These are phyloP conservation scores for Chrysomallon squamiferum DNA, from an alignment of 1,140 invertebrate genomes.

Conservation along the genomic window DNA sequence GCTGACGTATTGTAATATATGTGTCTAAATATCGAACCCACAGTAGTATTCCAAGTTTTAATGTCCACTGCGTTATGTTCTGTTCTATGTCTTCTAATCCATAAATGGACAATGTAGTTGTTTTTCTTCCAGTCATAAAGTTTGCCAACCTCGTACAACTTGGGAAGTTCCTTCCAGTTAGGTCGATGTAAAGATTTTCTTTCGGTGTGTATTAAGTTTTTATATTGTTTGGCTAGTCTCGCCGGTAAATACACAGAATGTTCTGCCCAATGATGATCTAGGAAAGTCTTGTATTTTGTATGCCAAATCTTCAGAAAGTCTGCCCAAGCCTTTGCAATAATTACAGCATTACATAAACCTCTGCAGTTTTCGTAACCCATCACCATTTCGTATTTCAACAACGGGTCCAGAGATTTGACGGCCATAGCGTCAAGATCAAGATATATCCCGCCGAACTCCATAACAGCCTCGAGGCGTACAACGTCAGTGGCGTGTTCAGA, in stretches of 20 bases:
- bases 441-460: background rate
- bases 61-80: background rate
- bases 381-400: background rate
- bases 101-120: background rate
- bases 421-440: constrained; percentile 1
- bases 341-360: background rate
- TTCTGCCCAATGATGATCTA: background rate
- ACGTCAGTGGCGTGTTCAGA: background rate
- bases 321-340: background rate
- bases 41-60: background rate
- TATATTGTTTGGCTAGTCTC: background rate
- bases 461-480: background rate
- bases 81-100: background rate
- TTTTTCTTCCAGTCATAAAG: background rate
- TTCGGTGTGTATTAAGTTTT: background rate
- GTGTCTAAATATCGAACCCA: background rate
- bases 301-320: constrained; percentile 5
- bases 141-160: background rate
- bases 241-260: background rate
- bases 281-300: background rate
- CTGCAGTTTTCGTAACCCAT: background rate
- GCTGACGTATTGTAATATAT: background rate
- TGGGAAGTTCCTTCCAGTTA: background rate
- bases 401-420: background rate
- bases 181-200: background rate